Base-by-base conservation (phyloP, 2,888 invertebrate species). In the Macaria liturata region DNA sequence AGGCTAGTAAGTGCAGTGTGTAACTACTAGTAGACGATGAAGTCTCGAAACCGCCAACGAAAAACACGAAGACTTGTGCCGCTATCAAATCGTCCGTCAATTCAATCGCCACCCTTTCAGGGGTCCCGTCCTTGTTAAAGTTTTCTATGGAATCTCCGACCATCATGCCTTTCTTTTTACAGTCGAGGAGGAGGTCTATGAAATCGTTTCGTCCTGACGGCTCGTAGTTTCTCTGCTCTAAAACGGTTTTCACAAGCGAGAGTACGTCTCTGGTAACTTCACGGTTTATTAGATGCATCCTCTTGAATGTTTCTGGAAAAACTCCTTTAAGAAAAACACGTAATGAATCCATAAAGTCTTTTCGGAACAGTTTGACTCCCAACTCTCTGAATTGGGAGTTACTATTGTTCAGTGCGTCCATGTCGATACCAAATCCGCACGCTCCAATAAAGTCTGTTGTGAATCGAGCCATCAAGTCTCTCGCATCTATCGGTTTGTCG, bases 31-130 rank as follows among this genome's bases (percentile, higher is more conserved):
- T 42, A 4, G 42, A 42, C 0, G 85, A 81, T 0, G 84, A 84
- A 0, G 84, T 83, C 55, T 84, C 84, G 51, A 83, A 85, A 0
- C 84, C 86, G 32, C 83, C 85, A 3, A 74, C 8, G 9, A 42
- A 42, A n/a, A 42, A 42, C 8, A 42, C 42, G 9, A 42, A 42
- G 4, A 42, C 9, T 71, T 46, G 76, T 73, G 57, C 78, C 77
- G 42, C 42, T n/a, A 42, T 8, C 42, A 42, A 42, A 9, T 9
- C 9, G 9, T 42, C 42, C 4, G 42, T 42, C 3, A 42, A 8
- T n/a, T 42, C 42, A 4, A 42, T n/a, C 4, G 42, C 6, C 8
- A 42, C 42, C 1, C 9, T 8, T 9, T 42, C 42, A 3, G 42
- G 42, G 4, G 8, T 42, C 4, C 42, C 42, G 4, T 42, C 42